Evolutionary conservation across 2,113 vertebrate species (phyloP).

Genomic region (Penelope pileata): DNA sequence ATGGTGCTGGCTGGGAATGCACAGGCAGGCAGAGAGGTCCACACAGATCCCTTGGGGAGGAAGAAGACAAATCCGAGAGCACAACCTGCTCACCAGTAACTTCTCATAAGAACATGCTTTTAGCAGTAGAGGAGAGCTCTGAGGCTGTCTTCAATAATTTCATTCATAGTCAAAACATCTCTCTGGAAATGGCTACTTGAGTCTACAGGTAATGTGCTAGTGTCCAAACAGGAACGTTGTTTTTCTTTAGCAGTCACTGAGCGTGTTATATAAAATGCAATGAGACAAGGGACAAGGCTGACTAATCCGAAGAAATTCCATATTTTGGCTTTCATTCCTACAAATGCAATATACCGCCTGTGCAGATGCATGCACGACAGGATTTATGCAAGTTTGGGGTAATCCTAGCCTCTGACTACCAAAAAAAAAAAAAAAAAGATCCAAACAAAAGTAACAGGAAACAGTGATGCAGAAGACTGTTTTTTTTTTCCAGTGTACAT

Average conservation of each 20-base stretch:
- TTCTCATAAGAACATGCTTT: background rate
- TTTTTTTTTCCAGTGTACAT: background rate
- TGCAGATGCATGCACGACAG: background rate
- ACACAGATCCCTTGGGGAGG: background rate
- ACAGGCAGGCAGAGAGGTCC: background rate
- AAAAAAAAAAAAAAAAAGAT: background rate
- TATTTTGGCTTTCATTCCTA: background rate
- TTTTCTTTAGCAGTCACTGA: background rate
- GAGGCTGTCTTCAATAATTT: background rate
- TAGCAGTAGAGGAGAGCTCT: background rate
- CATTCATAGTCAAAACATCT: background rate
- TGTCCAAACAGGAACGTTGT: background rate
- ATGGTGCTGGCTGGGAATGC: background rate
- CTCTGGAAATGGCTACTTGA: background rate
- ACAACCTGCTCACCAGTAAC: background rate
- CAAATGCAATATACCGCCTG: background rate
- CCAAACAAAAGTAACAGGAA: background rate
- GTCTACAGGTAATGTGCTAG: background rate
- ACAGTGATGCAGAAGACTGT: background rate
- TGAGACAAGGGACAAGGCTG: background rate
- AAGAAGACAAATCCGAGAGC: fast-evolving
- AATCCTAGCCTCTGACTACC: background rate
- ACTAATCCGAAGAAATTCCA: background rate
- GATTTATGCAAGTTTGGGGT: background rate
- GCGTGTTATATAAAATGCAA: background rate